These are phyloP conservation scores for Nerophis lumbriciformis DNA, from an alignment of 2,113 vertebrate species.

Conservation along the genomic window DNA sequence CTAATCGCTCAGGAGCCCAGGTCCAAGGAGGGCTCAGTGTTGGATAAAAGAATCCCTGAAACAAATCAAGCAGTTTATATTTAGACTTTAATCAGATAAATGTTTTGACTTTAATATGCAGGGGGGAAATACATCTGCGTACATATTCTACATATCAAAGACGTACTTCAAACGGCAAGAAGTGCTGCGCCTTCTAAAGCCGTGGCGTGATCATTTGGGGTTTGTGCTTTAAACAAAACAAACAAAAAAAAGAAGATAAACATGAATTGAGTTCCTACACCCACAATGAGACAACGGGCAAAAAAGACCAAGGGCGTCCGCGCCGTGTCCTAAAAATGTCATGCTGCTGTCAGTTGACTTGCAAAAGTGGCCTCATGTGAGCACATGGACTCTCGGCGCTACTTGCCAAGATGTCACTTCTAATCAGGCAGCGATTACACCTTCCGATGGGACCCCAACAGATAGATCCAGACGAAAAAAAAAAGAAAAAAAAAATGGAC, in stretches of 20 bases:
- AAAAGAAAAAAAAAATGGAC: neutral
- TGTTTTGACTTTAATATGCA: conserved; percentile 38
- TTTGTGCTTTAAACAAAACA: conserved; percentile 42
- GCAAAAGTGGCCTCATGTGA: conserved; percentile 8
- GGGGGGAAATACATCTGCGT: conserved; percentile 42
- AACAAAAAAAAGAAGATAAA: conserved; percentile 41
- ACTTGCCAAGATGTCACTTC: conserved; percentile 37
- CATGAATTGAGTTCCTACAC: conserved; percentile 20
- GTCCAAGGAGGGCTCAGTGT: conserved; percentile 42
- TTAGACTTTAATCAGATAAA: conserved; percentile 65
- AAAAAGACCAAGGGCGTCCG: neutral
- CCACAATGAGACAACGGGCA: conserved; percentile 4
- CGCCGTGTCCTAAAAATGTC: conserved; percentile 48
- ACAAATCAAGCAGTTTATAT: conserved; percentile 53
- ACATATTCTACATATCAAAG: conserved; percentile 67
- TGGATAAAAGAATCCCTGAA: conserved; percentile 55
- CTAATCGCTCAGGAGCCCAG: conserved; percentile 49
- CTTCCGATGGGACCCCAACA: conserved; percentile 36
- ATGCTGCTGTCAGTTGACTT: conserved; percentile 24
- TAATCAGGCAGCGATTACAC: conserved; percentile 48
- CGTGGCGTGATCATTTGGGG: conserved; percentile 45
- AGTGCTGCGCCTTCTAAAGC: conserved; percentile 20
- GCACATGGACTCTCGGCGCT: conserved; percentile 34
- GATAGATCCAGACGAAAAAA: neutral
- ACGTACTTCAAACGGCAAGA: conserved; percentile 51